These are phyloP conservation scores for Xylocopa sonorina DNA, from an alignment of 1,140 invertebrate genomes.

Conservation along the genomic window DNA sequence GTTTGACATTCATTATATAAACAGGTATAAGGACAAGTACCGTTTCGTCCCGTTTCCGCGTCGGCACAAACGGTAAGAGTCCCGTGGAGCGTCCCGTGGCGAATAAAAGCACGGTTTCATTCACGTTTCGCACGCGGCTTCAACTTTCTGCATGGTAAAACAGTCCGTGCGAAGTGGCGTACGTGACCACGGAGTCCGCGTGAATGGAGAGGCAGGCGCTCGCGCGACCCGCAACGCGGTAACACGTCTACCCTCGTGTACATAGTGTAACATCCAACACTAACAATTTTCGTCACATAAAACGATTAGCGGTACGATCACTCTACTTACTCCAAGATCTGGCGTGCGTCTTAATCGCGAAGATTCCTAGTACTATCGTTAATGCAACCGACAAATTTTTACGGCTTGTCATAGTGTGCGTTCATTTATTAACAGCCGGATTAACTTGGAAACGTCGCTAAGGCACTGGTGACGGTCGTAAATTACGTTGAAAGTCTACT, in stretches of 20 bases:
- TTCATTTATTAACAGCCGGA: slow-evolving; percentile 23
- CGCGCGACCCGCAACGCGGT: slow-evolving; percentile 36
- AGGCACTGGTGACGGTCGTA: not conserved
- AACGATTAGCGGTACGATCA: not conserved
- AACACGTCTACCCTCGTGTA: not conserved
- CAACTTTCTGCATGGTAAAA: slow-evolving; percentile 44
- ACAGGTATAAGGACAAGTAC: slow-evolving; percentile 47
- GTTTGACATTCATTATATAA: slow-evolving; percentile 74
- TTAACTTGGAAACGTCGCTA: too few relatives aligned
- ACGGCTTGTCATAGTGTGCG: slow-evolving; percentile 54
- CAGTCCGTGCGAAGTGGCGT: slow-evolving; percentile 66
- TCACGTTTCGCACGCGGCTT: slow-evolving; percentile 46
- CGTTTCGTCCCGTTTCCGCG: not conserved
- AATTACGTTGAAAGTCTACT: not conserved
- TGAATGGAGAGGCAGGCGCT: slow-evolving; percentile 71
- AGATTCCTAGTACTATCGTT: slow-evolving; percentile 20
- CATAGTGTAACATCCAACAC: not conserved
- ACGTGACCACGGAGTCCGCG: slow-evolving; percentile 72
- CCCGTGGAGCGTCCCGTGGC: too few relatives aligned
- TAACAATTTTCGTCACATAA: not conserved
- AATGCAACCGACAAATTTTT: slow-evolving; percentile 27
- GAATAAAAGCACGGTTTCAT: slow-evolving; percentile 37
- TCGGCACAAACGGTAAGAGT: not conserved
- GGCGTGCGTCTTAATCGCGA: slow-evolving; percentile 34
- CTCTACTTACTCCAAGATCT: slow-evolving; percentile 64